A percentile compares a stretch with the other conserved stretches of the same genome.
These are phyloP conservation scores for Trichomycterus rosablanca DNA, from an alignment of 2,113 vertebrate species.

Conservation along the genomic window DNA sequence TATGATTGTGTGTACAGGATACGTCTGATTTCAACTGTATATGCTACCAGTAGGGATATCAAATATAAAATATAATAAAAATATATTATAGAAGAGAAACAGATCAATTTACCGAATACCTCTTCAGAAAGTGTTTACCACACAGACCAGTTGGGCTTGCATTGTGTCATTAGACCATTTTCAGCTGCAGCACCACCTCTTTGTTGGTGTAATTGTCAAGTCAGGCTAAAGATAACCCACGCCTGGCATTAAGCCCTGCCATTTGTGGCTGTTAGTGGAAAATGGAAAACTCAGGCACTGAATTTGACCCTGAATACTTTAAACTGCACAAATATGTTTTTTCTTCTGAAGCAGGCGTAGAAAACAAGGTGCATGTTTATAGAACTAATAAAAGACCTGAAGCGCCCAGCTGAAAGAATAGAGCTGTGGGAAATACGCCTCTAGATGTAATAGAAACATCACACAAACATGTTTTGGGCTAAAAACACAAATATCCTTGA, in stretches of 20 bases:
- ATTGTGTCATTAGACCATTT: conserved; percentile 55
- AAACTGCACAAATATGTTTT: conserved; percentile 67
- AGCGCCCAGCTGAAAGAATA: conserved; percentile 57
- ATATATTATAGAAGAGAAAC: neutral
- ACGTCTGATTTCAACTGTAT: no score
- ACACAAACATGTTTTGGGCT: conserved; percentile 76
- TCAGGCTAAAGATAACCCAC: conserved; percentile 63
- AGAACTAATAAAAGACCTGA: conserved; percentile 43
- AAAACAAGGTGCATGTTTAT: conserved; percentile 52
- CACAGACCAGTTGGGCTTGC: conserved; percentile 34
- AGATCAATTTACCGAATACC: neutral
- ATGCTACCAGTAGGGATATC: no score
- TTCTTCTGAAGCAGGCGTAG: conserved; percentile 50
- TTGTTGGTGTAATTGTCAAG: conserved; percentile 55
- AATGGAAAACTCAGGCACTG: conserved; percentile 52
- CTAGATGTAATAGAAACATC: conserved; percentile 67
- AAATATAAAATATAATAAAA: neutral
- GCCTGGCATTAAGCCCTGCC: conserved; percentile 50
- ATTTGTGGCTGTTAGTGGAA: conserved; percentile 47
- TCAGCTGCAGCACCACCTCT: conserved; percentile 54
- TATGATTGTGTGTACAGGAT: no score
- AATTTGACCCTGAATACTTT: conserved; percentile 57
- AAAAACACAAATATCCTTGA: conserved; percentile 68
- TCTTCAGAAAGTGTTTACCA: neutral
- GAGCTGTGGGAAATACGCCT: conserved; percentile 60